Percentiles rank a stretch among this genome's conserved stretches.
These are phyloP conservation scores for Mastigias papua DNA, from an alignment of 30 jellyfish, hydroid and myxozoan genomes.

Conservation along the genomic window DNA sequence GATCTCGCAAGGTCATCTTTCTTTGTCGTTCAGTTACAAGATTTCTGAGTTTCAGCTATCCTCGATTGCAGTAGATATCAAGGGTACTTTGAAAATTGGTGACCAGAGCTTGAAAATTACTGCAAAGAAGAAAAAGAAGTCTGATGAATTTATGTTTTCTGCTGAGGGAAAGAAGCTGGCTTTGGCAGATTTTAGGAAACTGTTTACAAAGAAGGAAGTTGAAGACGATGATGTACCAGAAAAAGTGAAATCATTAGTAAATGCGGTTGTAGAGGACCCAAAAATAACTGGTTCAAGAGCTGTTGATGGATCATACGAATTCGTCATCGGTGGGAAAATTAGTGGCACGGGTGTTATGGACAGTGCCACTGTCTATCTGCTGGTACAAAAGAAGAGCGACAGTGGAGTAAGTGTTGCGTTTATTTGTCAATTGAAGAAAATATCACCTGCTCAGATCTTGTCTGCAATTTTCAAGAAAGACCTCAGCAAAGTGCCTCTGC, in stretches of 20 bases:
- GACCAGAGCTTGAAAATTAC: constrained; percentile 64
- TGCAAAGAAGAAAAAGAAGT: constrained; percentile 48
- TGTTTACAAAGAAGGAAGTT: constrained; percentile 70
- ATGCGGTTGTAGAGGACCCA: constrained; percentile 67
- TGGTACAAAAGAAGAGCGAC: constrained; percentile 77
- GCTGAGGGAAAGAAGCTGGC: constrained; percentile 50
- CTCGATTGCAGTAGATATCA: constrained; percentile 41
- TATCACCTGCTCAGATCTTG: constrained; percentile 73
- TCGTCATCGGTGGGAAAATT: constrained; percentile 68
- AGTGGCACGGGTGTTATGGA: constrained; percentile 49
- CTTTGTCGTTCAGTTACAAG: constrained; percentile 60
- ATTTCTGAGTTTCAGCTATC: constrained; percentile 42
- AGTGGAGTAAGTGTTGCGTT: constrained; percentile 69
- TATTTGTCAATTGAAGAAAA: constrained; percentile 57
- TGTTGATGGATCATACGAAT: constrained; percentile 83
- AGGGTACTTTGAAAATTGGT: constrained; percentile 59
- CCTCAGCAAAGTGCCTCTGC: constrained; percentile 67
- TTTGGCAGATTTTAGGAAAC: constrained; percentile 64
- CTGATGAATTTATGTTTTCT: constrained; percentile 62
- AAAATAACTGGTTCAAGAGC: constrained; percentile 63
- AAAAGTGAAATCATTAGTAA: constrained; percentile 46
- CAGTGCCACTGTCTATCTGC: constrained; percentile 48
- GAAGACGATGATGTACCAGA: constrained; percentile 49
- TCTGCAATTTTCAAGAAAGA: constrained; percentile 72
- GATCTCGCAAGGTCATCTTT: constrained; percentile 65